Conservation (phyloP, 2,888 invertebrate species). For the Ectemnius continuus region DNA sequence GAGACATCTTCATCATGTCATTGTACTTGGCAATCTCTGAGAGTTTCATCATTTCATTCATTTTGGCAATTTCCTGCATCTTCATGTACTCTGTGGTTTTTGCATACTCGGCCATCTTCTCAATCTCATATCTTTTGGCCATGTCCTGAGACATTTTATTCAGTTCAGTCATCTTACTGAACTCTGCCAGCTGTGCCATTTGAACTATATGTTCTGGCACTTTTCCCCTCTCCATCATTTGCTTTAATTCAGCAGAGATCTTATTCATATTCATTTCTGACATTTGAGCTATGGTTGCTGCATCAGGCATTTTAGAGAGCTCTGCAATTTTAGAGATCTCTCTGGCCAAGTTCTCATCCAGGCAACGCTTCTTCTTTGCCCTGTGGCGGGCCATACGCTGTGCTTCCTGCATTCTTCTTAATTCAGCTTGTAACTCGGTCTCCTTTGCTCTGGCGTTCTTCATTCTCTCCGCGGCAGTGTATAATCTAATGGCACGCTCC, state of each 20-base stretch:
- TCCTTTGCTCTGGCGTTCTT: slow-evolving; percentile 75
- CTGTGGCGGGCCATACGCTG: slow-evolving; percentile 76
- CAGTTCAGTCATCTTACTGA: slow-evolving; percentile 75
- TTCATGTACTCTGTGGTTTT: slow-evolving; percentile 76
- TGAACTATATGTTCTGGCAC: slow-evolving; percentile 77
- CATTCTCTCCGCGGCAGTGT: slow-evolving; percentile 73
- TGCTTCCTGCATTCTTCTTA: slow-evolving; percentile 76
- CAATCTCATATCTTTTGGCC: slow-evolving; percentile 76
- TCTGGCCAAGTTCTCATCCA: slow-evolving; percentile 75
- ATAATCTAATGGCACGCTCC: slow-evolving; percentile 71
- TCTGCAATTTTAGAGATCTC: slow-evolving; percentile 77
- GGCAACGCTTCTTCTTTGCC: slow-evolving; percentile 76
- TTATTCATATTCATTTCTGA: slow-evolving; percentile 77
- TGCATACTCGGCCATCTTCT: slow-evolving; percentile 76
- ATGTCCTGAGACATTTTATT: slow-evolving; percentile 76
- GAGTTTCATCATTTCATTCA: slow-evolving; percentile 76
- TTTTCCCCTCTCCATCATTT: slow-evolving; percentile 77
- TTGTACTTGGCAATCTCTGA: slow-evolving; percentile 76
- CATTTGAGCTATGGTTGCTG: slow-evolving; percentile 75
- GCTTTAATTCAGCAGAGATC: slow-evolving; percentile 76
- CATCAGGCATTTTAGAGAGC: slow-evolving; percentile 75
- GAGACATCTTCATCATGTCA: slow-evolving; percentile 73
- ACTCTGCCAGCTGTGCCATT: slow-evolving; percentile 76
- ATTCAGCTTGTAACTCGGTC: slow-evolving; percentile 74
- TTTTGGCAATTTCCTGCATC: slow-evolving; percentile 75